Conservation (phyloP, 2,113 vertebrate species). For the Myocastor coypus region DNA sequence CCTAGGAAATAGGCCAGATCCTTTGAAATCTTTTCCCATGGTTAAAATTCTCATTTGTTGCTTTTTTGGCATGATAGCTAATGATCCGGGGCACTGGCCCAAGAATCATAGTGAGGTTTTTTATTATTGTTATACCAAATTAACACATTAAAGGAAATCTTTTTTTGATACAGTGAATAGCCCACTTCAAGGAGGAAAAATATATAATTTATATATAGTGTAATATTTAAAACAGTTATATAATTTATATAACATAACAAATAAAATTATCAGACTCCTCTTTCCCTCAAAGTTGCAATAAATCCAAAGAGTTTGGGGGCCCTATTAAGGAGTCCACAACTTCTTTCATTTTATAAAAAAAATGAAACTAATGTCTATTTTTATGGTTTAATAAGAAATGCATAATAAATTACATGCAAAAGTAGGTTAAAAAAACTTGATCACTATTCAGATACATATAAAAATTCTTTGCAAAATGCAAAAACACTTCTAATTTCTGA, state of each 20-base stretch:
- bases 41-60: constrained; percentile 57
- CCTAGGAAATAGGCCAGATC: constrained; percentile 56
- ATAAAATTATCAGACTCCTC: neutral
- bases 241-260: too few relatives aligned
- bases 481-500: constrained; percentile 31
- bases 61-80: constrained; percentile 52
- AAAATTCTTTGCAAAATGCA: neutral
- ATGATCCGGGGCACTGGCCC: constrained; percentile 60
- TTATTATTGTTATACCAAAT: constrained; percentile 22
- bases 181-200: neutral
- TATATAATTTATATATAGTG: too few relatives aligned
- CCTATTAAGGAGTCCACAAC: neutral
- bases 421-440: neutral
- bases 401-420: neutral
- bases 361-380: neutral
- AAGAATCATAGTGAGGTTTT: constrained; percentile 35
- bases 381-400: neutral
- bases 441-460: neutral
- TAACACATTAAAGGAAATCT: constrained; percentile 62
- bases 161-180: constrained; percentile 4
- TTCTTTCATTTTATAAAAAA: neutral
- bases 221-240: too few relatives aligned
- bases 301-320: neutral
- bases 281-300: neutral
- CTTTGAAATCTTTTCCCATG: constrained; percentile 62